phyloP scores from a whole-genome alignment of 2,888 invertebrate species.

The Ephialtes manifestator region DNA sequence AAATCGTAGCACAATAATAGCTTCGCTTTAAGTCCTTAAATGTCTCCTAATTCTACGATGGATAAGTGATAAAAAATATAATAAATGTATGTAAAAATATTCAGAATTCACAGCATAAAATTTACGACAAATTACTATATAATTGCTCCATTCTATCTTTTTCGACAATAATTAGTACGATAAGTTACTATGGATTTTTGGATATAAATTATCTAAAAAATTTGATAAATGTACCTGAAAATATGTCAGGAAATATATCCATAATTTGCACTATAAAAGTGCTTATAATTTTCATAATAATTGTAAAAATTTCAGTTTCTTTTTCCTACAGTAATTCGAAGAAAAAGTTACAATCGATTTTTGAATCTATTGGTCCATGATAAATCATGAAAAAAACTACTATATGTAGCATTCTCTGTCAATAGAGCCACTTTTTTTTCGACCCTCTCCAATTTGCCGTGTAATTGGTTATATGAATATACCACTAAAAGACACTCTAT shows the following conservation, averaged over 20 bases:
- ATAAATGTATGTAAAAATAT: no score
- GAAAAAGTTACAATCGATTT: background rate
- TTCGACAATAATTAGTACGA: background rate
- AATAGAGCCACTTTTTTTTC: no score
- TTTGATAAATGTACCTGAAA: no score
- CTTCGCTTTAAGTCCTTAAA: background rate
- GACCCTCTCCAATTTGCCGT: no score
- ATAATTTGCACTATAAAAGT: no score
- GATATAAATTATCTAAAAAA: background rate
- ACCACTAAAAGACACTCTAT: no score
- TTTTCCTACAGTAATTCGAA: background rate
- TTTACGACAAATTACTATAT: background rate
- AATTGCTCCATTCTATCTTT: background rate
- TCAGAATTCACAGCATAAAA: no score
- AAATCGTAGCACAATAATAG: background rate
- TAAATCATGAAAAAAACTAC: background rate
- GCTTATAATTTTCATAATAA: no score
- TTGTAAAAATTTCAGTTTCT: no score
- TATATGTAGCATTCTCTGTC: no score
- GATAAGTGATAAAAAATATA: background rate
- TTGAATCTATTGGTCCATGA: background rate
- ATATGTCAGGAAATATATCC: no score
- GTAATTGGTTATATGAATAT: no score
- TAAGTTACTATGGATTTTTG: background rate
- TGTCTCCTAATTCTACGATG: background rate